Conservation (phyloP, 2,797 vertebrate genomes). For the Squalus acanthias region DNA sequence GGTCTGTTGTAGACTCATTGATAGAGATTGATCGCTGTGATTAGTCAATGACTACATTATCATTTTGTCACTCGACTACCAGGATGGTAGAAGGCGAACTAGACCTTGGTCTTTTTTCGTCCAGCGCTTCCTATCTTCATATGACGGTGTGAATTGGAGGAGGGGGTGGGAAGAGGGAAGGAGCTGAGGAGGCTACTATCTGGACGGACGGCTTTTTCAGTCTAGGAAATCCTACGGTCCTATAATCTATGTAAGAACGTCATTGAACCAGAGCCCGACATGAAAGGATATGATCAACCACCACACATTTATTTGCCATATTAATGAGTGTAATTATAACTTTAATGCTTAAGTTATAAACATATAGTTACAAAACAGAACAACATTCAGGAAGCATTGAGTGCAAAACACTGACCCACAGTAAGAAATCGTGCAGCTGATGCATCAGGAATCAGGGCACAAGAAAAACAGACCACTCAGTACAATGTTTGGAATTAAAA, state of each 20-base stretch:
- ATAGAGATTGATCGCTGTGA: too few relatives aligned
- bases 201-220: not conserved
- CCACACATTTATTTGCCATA: not conserved
- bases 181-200: not conserved
- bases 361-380: slow-evolving; percentile 4
- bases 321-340: slow-evolving; percentile 6
- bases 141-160: not conserved
- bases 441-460: slow-evolving; percentile 3
- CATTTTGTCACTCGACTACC: too few relatives aligned
- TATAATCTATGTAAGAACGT: not conserved
- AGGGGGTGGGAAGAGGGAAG: too few relatives aligned
- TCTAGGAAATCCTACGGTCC: not conserved
- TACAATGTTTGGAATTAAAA: not conserved
- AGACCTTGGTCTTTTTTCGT: too few relatives aligned
- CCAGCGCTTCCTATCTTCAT: too few relatives aligned
- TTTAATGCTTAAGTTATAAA: not conserved
- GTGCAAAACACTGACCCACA: slow-evolving; percentile 4
- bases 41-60: too few relatives aligned
- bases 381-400: slow-evolving; percentile 25
- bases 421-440: not conserved
- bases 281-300: not conserved
- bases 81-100: too few relatives aligned
- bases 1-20: too few relatives aligned
- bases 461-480: not conserved
- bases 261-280: too few relatives aligned